Evolutionary conservation across 2,113 vertebrate genomes (phyloP).

Genomic region (Sinocyclocheilus rhinocerous): DNA sequence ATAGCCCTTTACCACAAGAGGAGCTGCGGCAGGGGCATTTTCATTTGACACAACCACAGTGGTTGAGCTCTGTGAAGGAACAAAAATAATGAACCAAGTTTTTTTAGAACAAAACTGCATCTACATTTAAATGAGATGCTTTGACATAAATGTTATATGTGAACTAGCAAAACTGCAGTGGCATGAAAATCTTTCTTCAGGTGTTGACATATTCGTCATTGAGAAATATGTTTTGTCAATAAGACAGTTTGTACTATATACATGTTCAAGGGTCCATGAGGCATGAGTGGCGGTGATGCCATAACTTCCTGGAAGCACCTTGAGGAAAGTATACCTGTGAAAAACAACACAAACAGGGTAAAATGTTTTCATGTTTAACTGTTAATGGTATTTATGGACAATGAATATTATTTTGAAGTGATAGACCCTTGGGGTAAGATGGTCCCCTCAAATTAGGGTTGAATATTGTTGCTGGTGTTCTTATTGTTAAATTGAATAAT

Average conservation of each 20-base stretch:
- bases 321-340: constrained; percentile 89
- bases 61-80: constrained; percentile 78
- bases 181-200: background rate
- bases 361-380: background rate
- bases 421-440: background rate
- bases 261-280: constrained; percentile 91
- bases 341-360: constrained; percentile 1
- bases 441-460: too few species aligned
- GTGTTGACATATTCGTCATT: background rate
- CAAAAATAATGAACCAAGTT: background rate
- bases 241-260: constrained; percentile 62
- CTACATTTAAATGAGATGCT: background rate
- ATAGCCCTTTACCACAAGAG: constrained; percentile 91
- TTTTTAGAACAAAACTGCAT: background rate
- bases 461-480: background rate
- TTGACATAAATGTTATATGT: background rate
- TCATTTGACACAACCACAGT: constrained; percentile 85
- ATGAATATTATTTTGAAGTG: background rate
- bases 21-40: constrained; percentile 82
- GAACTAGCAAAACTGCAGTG: background rate
- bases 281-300: constrained; percentile 91
- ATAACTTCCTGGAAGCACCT: constrained; percentile 93
- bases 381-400: background rate
- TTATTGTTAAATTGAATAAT: background rate
- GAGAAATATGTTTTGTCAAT: constrained; percentile 24